Evolutionary conservation across 2,888 invertebrate genomes (phyloP), one percentile per base, ranked within the genome.

Genomic region (Scelioninae gen. 1): DNA sequence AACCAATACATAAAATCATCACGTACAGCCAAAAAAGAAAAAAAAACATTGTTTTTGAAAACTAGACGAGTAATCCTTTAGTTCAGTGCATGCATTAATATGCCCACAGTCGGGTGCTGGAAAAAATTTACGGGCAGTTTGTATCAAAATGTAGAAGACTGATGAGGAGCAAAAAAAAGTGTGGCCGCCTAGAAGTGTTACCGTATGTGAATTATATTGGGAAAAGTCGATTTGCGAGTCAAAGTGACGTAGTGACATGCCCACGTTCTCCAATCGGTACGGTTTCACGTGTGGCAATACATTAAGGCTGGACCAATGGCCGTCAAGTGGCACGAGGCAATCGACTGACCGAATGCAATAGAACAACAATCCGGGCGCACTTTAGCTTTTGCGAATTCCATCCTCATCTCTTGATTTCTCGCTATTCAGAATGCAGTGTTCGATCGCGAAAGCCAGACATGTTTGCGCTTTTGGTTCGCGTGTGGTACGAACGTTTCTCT

Each of bases 241-340:
- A 79, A 84, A 79, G 79, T 66, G 78, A 71, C 81, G 71, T 71
- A 76, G 65, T 80, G 77, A 74, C 76, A 79, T 65, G 69, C 60
- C 66, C 65, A 84, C 82, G 63, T 82, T 83, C 79, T 76, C 82
- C 75, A 81, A 74, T 74, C 83, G 66, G 75, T 81, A 76, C 56
- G 77, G 81, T 71, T 85, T 74, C 55, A 81, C 79, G 69, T 80
- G 82, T 62, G 82, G 82, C 84, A 82, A 85, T 76, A 53, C 80
- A 83, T 82, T 84, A 83, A 75, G 82, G 82, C 85, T 89, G 86
- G 86, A 90, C 92, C 92, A 92, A 92, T 92, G 87, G 87, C 86
- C 86, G 86, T 76, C 90, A 92, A 92, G 92, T 92, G 84, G 92
- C 89, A 91, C 92, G 91, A 92, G 92, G 92, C 82, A 89, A 91